A percentile compares a stretch with the other conserved stretches of the same genome.
These are phyloP conservation scores for Cosmorhoe ocellata DNA, from an alignment of 2,888 invertebrate species.

Conservation along the genomic window DNA sequence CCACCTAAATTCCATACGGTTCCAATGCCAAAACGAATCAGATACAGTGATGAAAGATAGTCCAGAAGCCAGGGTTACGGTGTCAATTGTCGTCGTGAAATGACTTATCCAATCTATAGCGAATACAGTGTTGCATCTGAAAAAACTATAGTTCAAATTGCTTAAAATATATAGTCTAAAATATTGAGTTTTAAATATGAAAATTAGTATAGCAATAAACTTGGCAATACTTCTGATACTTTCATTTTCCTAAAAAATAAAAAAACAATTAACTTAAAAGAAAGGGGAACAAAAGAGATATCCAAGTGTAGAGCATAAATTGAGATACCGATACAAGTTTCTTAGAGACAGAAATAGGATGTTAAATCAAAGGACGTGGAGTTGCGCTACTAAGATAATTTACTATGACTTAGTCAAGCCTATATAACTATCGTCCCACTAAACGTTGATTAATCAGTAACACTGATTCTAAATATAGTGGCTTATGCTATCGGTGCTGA, in stretches of 20 bases:
- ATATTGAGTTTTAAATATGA: too few species aligned
- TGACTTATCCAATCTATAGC: slow-evolving; percentile 44
- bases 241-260: too few species aligned
- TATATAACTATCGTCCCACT: slow-evolving; percentile 40
- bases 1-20: slow-evolving; percentile 29
- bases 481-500: slow-evolving; percentile 74
- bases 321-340: too few species aligned
- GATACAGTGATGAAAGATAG: slow-evolving; percentile 50
- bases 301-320: too few species aligned
- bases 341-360: not conserved
- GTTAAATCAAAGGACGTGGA: not conserved
- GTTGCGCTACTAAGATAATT: slow-evolving; percentile 10
- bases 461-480: slow-evolving; percentile 81
- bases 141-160: not conserved
- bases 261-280: too few species aligned
- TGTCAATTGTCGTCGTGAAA: slow-evolving; percentile 67
- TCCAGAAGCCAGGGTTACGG: slow-evolving; percentile 65
- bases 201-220: too few species aligned
- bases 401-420: slow-evolving; percentile 16
- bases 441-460: slow-evolving; percentile 72
- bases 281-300: too few species aligned
- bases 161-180: too few species aligned
- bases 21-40: slow-evolving; percentile 34
- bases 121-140: slow-evolving; percentile 5
- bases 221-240: too few species aligned